Evolutionary conservation across 2,113 vertebrate species (phyloP), one percentile per base, ranked within the genome.

Genomic region (Ibidorhyncha struthersii): DNA sequence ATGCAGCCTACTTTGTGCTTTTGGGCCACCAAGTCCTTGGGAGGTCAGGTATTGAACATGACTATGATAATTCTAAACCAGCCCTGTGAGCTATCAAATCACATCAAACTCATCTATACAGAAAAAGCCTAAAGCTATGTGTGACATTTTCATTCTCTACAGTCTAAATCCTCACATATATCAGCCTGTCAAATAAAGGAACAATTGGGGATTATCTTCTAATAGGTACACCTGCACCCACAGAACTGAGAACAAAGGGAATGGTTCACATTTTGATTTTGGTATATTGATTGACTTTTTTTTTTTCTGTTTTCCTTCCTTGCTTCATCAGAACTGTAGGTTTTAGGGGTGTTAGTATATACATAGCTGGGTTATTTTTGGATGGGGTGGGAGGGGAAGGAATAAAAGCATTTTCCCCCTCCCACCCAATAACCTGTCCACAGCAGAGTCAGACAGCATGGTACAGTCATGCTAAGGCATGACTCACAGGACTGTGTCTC

Each of bases 91-190:
- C 65, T 77, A 97, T 97, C 94, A 97, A 95, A 95, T 94, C 94
- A 87, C 80, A 95, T 97, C 97, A 97, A 93, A 95, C 65, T 94
- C 91, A 97, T 83, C 36, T 84, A 80, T 72, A 95, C 62, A 95
- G 92, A 91, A 92, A 88, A 97, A 94, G 65, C 61, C 80, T 96
- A 88, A 92, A 96, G 85, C 45, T 72, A 10, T 82, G 29, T 78
- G 59, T 97, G 77, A 97, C 32, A 97, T 96, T 97, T 96, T 97
- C 86, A 89, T 91, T 92, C 76, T 81, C 53, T 96, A 43, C 45
- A 89, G 87, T 73, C 53, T 95, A 97, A 97, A 97, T 96, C 76
- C 86, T 73, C 94, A 84, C 82, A 93, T 72, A 90, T 70, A 95
- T 91, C 70, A 94, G 43, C 47, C 74, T 95, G 72, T 95, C 89